Conservation (phyloP, 2,113 vertebrate genomes). For the Lichenostomus cassidix region DNA sequence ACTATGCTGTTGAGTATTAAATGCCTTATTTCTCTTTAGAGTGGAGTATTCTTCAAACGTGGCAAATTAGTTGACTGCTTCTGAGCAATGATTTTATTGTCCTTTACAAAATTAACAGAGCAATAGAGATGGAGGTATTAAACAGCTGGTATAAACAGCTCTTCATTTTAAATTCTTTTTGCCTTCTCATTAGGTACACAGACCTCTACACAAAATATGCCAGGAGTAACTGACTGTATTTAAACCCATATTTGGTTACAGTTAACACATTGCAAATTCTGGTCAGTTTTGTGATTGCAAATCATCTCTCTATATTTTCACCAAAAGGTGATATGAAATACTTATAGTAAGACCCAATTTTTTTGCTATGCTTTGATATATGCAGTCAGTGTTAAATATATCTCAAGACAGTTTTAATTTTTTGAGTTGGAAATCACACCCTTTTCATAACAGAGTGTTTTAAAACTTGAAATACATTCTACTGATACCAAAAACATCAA, state of each 20-base stretch:
- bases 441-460: background rate
- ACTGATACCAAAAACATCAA: background rate
- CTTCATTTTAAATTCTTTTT: background rate
- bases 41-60: background rate
- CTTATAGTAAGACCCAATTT: background rate
- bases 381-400: background rate
- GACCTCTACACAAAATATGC: background rate
- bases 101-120: background rate
- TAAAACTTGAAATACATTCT: background rate
- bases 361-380: background rate
- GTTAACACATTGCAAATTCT: background rate
- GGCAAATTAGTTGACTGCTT: background rate
- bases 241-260: background rate
- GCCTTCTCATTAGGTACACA: background rate
- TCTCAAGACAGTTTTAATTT: background rate
- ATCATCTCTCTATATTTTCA: background rate
- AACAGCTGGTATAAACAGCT: background rate
- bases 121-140: background rate
- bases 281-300: background rate
- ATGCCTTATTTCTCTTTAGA: background rate
- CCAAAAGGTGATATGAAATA: background rate
- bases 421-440: background rate
- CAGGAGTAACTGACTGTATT: background rate
- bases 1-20: background rate
- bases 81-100: background rate